Percentiles rank a stretch among this genome's conserved stretches.
These are phyloP conservation scores for Dicentrarchus labrax DNA, from an alignment of 2,113 vertebrate species.

Conservation along the genomic window DNA sequence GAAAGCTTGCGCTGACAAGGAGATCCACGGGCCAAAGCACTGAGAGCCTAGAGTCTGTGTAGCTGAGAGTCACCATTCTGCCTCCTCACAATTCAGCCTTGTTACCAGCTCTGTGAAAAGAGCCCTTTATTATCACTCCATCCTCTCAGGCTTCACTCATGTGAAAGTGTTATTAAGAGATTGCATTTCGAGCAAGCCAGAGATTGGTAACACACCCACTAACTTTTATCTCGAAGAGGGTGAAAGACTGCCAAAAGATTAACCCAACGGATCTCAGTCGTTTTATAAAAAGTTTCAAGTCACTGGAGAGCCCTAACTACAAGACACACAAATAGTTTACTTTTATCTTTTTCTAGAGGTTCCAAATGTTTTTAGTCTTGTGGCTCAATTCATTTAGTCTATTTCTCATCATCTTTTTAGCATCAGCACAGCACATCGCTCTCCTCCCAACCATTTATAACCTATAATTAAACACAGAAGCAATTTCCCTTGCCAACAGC, in stretches of 20 bases:
- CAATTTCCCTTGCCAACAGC: constrained; percentile 74
- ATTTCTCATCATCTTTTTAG: constrained; percentile 66
- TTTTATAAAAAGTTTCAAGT: constrained; percentile 40
- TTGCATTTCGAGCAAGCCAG: constrained; percentile 67
- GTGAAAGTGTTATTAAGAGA: constrained; percentile 78
- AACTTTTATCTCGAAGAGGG: constrained; percentile 54
- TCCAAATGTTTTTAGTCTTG: constrained; percentile 34
- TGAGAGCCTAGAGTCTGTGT: constrained; percentile 53
- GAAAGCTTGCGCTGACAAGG: constrained; percentile 57
- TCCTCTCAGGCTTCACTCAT: constrained; percentile 65
- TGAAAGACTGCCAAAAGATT: constrained; percentile 56
- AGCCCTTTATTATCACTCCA: constrained; percentile 73
- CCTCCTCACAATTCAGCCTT: constrained; percentile 74
- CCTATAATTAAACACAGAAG: constrained; percentile 78
- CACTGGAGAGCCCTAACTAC: not conserved
- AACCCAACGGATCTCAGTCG: constrained; percentile 33
- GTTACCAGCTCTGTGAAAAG: constrained; percentile 66
- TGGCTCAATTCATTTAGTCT: constrained; percentile 51
- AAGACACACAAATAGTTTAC: constrained; percentile 32
- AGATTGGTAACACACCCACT: constrained; percentile 57
- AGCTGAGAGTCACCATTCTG: constrained; percentile 56
- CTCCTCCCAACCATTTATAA: constrained; percentile 69
- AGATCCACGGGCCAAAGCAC: constrained; percentile 49
- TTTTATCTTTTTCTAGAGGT: constrained; percentile 21
- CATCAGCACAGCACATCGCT: constrained; percentile 50